Percentiles rank a stretch among this genome's conserved stretches.
Conservation (phyloP, 2,888 invertebrate species). For the Cataglyphis livida region DNA sequence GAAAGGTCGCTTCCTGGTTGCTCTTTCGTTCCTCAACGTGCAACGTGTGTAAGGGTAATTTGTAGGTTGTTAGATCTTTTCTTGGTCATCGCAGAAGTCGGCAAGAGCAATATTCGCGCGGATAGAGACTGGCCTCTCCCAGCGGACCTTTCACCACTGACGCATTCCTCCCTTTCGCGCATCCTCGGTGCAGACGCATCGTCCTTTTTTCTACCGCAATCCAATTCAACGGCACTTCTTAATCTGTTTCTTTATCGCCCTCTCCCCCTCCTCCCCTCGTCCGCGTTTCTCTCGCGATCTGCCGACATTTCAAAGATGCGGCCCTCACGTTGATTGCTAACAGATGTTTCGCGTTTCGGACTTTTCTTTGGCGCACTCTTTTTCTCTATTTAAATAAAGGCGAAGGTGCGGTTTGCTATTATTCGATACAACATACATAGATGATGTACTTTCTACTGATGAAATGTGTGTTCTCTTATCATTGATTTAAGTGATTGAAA, state of each 20-base stretch:
- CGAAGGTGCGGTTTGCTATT: constrained; percentile 29
- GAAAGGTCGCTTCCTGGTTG: constrained; percentile 47
- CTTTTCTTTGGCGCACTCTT: constrained; percentile 58
- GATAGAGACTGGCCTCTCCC: background rate
- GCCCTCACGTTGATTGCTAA: constrained; percentile 75
- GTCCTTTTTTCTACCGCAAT: constrained; percentile 58
- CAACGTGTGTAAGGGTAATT: constrained; percentile 14
- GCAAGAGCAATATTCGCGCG: constrained; percentile 12
- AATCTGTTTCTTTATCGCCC: constrained; percentile 58
- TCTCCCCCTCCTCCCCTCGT: constrained; percentile 28
- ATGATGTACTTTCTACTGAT: background rate
- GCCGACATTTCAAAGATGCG: constrained; percentile 74
- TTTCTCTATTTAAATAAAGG: constrained; percentile 66
- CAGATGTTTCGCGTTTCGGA: constrained; percentile 78
- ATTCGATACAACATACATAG: constrained; percentile 13
- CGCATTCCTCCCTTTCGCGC: constrained; percentile 37
- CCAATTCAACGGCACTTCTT: constrained; percentile 69
- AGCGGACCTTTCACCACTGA: constrained; percentile 39
- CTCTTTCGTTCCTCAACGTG: constrained; percentile 27
- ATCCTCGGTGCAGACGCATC: constrained; percentile 39
- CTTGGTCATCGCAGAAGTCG: constrained; percentile 8
- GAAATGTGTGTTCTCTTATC: background rate
- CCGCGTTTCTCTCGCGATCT: constrained; percentile 59
- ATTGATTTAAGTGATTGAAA: background rate
- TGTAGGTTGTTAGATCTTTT: constrained; percentile 5